These are phyloP conservation scores for Apotomis betuletana DNA, from an alignment of 2,888 invertebrate species.

Conservation along the genomic window DNA sequence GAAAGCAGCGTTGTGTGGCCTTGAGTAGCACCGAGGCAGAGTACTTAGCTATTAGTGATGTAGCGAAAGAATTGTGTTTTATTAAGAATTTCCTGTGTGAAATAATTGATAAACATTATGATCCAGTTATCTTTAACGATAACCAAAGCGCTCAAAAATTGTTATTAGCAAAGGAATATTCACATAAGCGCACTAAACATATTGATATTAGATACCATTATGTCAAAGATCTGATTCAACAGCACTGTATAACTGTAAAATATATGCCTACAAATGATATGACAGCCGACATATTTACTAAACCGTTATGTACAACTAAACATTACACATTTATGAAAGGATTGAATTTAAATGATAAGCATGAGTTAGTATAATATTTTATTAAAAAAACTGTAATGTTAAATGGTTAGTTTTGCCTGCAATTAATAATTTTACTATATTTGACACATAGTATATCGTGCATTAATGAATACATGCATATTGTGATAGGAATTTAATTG, in stretches of 20 bases:
- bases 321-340: background rate
- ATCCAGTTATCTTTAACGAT: constrained; percentile 11
- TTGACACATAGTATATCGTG: background rate
- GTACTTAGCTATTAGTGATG: constrained; percentile 1
- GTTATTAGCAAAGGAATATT: constrained; percentile 1
- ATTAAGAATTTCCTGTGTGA: constrained; percentile 4
- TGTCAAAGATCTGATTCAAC: constrained; percentile 5
- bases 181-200: constrained; percentile 19
- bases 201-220: background rate
- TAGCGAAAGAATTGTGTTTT: constrained; percentile 4
- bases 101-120: constrained; percentile 1
- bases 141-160: constrained; percentile 7
- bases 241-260: constrained; percentile 6
- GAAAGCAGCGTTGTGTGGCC: constrained; percentile 20
- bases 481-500: background rate
- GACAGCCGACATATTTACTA: constrained; percentile 7
- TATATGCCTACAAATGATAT: constrained; percentile 9
- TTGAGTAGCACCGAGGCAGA: background rate
- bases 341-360: background rate
- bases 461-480: background rate
- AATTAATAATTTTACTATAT: background rate
- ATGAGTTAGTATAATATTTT: background rate
- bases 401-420: constrained; percentile 7
- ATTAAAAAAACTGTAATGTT: background rate
- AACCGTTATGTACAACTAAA: constrained; percentile 7